Conservation (phyloP, 2,797 vertebrate species). For the Bryconaethiops microstoma region DNA sequence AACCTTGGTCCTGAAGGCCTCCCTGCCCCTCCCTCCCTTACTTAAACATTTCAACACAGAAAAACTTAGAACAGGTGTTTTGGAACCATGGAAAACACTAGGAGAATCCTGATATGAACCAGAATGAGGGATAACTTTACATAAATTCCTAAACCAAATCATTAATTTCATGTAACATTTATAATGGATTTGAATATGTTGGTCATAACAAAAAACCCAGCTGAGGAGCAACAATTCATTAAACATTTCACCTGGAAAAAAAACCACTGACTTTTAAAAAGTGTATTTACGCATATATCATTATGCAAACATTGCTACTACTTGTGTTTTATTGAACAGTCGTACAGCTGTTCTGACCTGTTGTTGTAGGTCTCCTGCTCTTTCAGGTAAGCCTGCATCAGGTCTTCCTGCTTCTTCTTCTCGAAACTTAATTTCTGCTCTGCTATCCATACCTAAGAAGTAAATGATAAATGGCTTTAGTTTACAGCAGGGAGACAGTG, state of each 20-base stretch:
- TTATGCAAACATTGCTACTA: background rate
- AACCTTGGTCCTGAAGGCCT: no score
- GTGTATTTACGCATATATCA: background rate
- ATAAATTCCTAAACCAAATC: background rate
- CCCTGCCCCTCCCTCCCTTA: no score
- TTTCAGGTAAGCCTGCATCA: slow-evolving; percentile 96
- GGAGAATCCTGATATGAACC: background rate
- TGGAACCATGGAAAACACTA: no score
- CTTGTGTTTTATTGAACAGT: background rate
- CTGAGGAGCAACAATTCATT: background rate
- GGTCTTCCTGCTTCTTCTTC: slow-evolving; percentile 96
- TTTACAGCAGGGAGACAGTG: background rate
- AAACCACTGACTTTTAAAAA: background rate
- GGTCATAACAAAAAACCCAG: background rate
- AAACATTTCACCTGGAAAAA: background rate
- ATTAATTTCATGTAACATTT: background rate
- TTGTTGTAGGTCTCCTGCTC: slow-evolving; percentile 98
- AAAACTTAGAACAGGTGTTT: no score
- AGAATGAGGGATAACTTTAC: background rate
- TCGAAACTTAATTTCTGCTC: slow-evolving; percentile 98
- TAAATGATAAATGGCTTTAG: background rate
- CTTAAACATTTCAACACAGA: no score
- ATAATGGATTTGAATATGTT: background rate
- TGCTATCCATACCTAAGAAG: slow-evolving; percentile 94
- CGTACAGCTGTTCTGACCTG: slow-evolving; percentile 74